Conservation (phyloP, 2,888 invertebrate species). For the Cantharis lateralis region DNA sequence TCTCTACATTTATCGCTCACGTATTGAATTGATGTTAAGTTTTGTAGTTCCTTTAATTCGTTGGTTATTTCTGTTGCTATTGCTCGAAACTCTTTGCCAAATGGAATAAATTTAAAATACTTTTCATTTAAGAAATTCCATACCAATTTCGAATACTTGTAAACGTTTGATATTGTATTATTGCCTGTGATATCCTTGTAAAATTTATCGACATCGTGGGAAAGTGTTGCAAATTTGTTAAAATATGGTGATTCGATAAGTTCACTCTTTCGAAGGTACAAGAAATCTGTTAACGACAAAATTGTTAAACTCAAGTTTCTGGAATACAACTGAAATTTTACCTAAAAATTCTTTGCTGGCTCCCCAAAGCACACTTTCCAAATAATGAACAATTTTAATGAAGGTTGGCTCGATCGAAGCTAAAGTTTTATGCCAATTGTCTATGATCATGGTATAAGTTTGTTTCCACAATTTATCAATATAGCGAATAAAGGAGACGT, state of each 20-base stretch:
- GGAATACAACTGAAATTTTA: conserved; percentile 35
- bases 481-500: conserved; percentile 70
- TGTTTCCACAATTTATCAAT: conserved; percentile 77
- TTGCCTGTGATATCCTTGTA: conserved; percentile 79
- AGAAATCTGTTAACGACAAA: conserved; percentile 63
- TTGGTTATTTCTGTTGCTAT: conserved; percentile 65
- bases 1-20: conserved; percentile 63
- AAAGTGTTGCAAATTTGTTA: conserved; percentile 77
- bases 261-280: conserved; percentile 79
- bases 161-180: conserved; percentile 77
- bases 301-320: neutral
- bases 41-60: conserved; percentile 65
- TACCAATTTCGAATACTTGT: conserved; percentile 72
- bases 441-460: conserved; percentile 64
- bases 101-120: conserved; percentile 69
- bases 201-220: conserved; percentile 78
- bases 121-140: conserved; percentile 71
- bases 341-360: conserved; percentile 73
- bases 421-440: conserved; percentile 75
- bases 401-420: conserved; percentile 79
- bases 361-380: conserved; percentile 75
- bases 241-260: conserved; percentile 82
- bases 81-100: conserved; percentile 68
- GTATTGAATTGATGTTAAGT: conserved; percentile 65
- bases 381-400: conserved; percentile 74